phyloP scores from a whole-genome alignment of 2,888 invertebrate species.

The Coenonympha glycerion region DNA sequence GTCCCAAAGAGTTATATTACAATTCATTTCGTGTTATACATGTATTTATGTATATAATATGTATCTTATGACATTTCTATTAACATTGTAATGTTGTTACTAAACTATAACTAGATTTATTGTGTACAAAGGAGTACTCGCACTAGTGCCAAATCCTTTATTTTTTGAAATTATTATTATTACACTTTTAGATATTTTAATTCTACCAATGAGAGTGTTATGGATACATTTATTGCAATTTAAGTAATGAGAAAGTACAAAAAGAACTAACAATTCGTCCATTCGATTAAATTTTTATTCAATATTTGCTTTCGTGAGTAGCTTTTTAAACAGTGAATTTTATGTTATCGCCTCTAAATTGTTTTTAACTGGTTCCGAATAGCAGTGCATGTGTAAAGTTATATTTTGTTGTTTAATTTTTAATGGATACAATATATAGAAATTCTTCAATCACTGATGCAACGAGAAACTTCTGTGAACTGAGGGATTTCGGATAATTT shows the following conservation, averaged over 20 bases:
- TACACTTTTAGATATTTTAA: constrained; percentile 23
- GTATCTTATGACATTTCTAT: constrained; percentile 43
- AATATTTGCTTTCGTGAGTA: constrained; percentile 61
- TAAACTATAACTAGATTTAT: constrained; percentile 42
- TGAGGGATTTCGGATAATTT: constrained; percentile 49
- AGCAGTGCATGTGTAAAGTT: constrained; percentile 64
- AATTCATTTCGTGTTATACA: constrained; percentile 65
- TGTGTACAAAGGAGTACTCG: constrained; percentile 32
- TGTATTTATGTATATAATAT: constrained; percentile 50
- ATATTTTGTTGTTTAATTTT: constrained; percentile 45
- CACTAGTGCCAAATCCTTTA: constrained; percentile 61
- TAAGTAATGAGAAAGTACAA: constrained; percentile 23
- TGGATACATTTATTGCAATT: constrained; percentile 50
- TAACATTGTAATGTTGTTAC: constrained; percentile 53
- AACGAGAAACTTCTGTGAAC: constrained; percentile 16
- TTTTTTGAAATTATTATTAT: constrained; percentile 19
- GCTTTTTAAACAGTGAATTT: constrained; percentile 49
- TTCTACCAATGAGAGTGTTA: constrained; percentile 61
- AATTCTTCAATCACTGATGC: constrained; percentile 42
- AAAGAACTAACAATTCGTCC: constrained; percentile 27
- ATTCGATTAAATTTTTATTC: constrained; percentile 29
- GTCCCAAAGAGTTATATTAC: constrained; percentile 62
- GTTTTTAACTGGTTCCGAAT: constrained; percentile 50
- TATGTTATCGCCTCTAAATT: constrained; percentile 49
- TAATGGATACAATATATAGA: constrained; percentile 39